These are phyloP conservation scores for Poliocrania exsul DNA, from an alignment of 2,797 vertebrate species.

Conservation along the genomic window DNA sequence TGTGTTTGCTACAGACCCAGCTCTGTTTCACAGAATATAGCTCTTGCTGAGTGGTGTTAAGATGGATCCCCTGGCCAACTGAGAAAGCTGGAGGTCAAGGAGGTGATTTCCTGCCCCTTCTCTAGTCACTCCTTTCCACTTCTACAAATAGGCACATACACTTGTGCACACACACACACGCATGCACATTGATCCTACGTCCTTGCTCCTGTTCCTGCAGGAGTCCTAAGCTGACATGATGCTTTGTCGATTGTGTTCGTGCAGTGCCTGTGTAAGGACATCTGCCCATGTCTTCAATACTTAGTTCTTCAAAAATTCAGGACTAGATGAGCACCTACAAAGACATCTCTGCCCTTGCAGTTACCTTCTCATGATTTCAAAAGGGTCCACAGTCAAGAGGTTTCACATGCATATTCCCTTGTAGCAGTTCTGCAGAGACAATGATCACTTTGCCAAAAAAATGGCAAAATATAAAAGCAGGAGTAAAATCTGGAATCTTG, in stretches of 20 bases:
- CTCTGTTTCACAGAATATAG: background rate
- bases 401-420: background rate
- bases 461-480: background rate
- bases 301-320: background rate
- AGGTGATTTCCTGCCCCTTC: background rate
- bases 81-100: background rate
- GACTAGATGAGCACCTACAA: background rate
- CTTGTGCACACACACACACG: fast-evolving
- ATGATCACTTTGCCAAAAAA: background rate
- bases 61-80: background rate
- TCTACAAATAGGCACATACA: fast-evolving
- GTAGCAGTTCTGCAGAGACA: background rate
- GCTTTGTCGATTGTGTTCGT: fast-evolving
- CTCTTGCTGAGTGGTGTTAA: background rate
- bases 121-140: background rate
- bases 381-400: background rate
- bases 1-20: background rate
- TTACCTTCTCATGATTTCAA: background rate
- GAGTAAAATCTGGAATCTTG: background rate
- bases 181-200: fast-evolving
- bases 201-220: background rate
- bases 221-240: background rate
- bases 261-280: background rate
- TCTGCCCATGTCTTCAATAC: background rate
- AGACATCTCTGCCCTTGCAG: background rate